Evolutionary conservation across 2,113 vertebrate genomes (phyloP).

Genomic region (Zootoca vivipara): DNA sequence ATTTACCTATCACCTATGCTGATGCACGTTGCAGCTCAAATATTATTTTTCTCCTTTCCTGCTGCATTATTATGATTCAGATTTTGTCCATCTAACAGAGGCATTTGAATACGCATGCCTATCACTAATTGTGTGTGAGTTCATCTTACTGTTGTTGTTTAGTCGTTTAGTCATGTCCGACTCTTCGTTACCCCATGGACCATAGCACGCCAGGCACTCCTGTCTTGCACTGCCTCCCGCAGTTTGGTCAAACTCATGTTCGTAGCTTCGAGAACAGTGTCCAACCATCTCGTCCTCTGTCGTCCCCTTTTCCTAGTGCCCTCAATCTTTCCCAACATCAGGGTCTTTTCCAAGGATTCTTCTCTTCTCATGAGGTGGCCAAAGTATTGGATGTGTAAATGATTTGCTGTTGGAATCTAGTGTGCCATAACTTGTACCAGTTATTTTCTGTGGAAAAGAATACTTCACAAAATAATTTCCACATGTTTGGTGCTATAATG

Average conservation of each 20-base stretch:
- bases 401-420: neutral
- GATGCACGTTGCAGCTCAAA: constrained; percentile 17
- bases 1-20: constrained; percentile 10
- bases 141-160: neutral
- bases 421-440: neutral
- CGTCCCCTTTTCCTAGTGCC: too few species aligned
- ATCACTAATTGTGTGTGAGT: neutral
- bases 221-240: too few species aligned
- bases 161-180: too few species aligned
- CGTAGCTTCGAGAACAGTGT: too few species aligned
- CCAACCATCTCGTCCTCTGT: too few species aligned
- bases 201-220: too few species aligned
- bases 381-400: neutral
- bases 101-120: constrained; percentile 5
- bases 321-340: too few species aligned
- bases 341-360: too few species aligned
- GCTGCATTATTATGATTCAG: constrained; percentile 1
- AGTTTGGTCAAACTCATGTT: too few species aligned
- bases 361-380: too few species aligned
- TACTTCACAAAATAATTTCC: too few species aligned
- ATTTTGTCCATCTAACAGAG: neutral
- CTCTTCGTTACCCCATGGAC: too few species aligned
- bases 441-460: neutral
- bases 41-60: neutral
- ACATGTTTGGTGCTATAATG: neutral